Evolutionary conservation across 2,888 invertebrate genomes (phyloP), one percentile per base, ranked within the genome.

Genomic region (Leptopilina syphax): DNA sequence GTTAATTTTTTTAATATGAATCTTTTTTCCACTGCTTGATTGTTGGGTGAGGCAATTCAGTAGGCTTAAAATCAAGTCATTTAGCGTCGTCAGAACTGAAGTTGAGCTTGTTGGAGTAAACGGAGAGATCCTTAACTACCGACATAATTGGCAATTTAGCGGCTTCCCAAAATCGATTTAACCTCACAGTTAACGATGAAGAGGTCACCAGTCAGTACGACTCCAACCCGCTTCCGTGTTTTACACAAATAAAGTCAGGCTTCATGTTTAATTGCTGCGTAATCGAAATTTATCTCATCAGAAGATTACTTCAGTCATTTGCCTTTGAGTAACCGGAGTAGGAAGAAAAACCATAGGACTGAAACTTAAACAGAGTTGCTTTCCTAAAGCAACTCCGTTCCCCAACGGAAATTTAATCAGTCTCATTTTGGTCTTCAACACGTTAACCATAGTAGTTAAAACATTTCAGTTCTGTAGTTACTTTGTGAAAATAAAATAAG

Each of bases 91-190:
- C 77, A 77, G 65, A 63, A 57, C 57, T 73, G 57, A 27, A 77
- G 34, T 63, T 63, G 65, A 10, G 65, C 41, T 65, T 77, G 65
- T 77, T 41, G 60, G 24, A 47, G 47, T 67, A 54, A 50, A 76
- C 70, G 63, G 54, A 34, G 78, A 54, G 83, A 80, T 79, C 84
- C 84, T 86, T 84, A 86, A 85, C 85, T 85, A 81, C 83, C 82
- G 82, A 82, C 86, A 83, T 87, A 85, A 87, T 87, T 87, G 87
- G 85, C 85, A 87, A 88, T 87, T 87, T 87, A 83, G 82, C 73
- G 73, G 73, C 57, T 73, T 73, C 73, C 73, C 57, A 57, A 73
- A 73, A 73, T 73, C 73, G 73, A 73, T 73, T 57, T 57, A 73
- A 57, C 73, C 73, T 54, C 73, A 57, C 73, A 27, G 73, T 57